Evolutionary conservation across 30 jellyfish, hydroid and myxozoan genomes (phyloP).

Genomic region (Turritopsis rubra): DNA sequence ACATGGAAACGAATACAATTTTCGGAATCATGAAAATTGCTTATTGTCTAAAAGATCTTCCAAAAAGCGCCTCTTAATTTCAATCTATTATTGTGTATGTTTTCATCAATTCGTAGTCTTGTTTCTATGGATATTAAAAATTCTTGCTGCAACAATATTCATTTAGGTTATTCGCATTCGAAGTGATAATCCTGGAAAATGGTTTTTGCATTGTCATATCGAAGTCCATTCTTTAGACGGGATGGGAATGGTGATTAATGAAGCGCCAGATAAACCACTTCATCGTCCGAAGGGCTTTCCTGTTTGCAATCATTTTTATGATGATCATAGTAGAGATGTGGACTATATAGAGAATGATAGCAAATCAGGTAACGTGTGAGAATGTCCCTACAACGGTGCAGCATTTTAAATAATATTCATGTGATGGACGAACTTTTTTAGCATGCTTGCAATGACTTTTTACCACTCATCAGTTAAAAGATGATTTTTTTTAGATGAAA

Average conservation of each 20-base stretch:
- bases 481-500: background rate
- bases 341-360: conserved; percentile 35
- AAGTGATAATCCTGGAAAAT: conserved; percentile 89
- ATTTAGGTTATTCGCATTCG: conserved; percentile 62
- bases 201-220: conserved; percentile 95
- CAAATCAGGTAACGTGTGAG: background rate
- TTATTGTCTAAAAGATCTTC: background rate
- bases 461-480: too few species aligned
- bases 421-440: too few species aligned
- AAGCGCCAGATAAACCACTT: conserved; percentile 75
- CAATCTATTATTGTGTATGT: too few species aligned
- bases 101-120: background rate
- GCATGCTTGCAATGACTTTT: background rate
- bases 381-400: background rate
- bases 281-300: conserved; percentile 91
- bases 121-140: background rate
- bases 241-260: conserved; percentile 94
- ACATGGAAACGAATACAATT: background rate
- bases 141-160: background rate
- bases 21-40: background rate
- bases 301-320: conserved; percentile 63
- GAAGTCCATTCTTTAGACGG: conserved; percentile 93
- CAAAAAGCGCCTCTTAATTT: background rate
- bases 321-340: conserved; percentile 79
- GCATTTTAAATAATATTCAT: background rate